Conservation (phyloP, 2,797 vertebrate species). For the Mionectes olivaceus region DNA sequence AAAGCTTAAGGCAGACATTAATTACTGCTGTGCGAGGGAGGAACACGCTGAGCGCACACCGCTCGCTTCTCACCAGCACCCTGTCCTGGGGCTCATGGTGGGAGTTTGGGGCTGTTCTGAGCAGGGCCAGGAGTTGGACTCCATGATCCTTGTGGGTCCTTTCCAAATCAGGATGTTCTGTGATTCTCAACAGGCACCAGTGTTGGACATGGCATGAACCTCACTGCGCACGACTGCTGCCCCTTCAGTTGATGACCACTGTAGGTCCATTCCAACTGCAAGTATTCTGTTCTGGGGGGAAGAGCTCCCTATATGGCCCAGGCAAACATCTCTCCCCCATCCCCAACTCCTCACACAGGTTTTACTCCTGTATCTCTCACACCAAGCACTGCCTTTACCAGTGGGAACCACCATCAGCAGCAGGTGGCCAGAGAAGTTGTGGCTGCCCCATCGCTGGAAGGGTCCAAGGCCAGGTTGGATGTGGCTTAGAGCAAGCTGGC, state of each 20-base stretch:
- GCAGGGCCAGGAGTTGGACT: background rate
- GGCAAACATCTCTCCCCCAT: accelerated
- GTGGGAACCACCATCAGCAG: background rate
- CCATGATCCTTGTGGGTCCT: background rate
- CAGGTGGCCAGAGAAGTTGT: background rate
- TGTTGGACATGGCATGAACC: background rate
- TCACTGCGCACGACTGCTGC: accelerated
- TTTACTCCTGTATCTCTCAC: background rate
- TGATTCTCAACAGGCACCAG: background rate
- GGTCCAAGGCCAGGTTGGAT: background rate
- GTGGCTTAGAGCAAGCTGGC: background rate
- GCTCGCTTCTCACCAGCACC: background rate
- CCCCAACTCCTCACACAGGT: accelerated
- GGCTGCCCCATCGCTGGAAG: background rate
- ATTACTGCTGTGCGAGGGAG: background rate
- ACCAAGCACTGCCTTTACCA: background rate
- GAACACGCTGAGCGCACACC: accelerated
- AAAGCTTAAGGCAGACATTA: background rate
- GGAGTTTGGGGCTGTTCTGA: background rate
- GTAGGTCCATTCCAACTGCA: background rate
- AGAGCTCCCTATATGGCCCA: background rate
- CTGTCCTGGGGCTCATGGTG: background rate
- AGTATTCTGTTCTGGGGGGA: background rate
- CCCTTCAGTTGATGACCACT: accelerated
- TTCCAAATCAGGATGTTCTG: background rate